Base-by-base conservation (phyloP, 2,888 invertebrate species). In the Mechanitis mazaeus region DNA sequence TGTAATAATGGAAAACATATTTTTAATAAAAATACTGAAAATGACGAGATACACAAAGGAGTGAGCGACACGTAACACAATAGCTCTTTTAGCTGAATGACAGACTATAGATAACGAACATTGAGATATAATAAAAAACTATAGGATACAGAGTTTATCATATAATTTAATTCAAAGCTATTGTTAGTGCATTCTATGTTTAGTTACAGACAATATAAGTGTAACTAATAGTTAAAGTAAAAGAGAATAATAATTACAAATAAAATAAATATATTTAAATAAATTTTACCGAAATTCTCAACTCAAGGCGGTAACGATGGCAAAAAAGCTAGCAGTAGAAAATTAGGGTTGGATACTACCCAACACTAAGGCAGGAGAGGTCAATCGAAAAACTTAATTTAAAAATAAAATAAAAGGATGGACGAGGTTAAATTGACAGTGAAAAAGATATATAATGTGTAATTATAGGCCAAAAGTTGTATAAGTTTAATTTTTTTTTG, bases 281-380 rank as follows among this genome's bases (percentile, higher is more conserved):
- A 31, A 50, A 31, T 31, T 50, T 9, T 31, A 50, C 31, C 31
- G 4, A 50, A 50, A 50, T 28, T 28, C 28, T 9, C 31, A 31
- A 31, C 9, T 31, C 50, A 31, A 50, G 31, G 50, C 31, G 31
- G 9, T 50, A 50, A 50, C 50, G 50, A 50, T 50, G 28, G 28
- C 31, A 50, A 50, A 31, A 50, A 50, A 31, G 50, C 50, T 50
- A 50, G 50, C 50, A 7, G 50, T 50, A 50, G 50, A 50, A 50
- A 50, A 50, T 50, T 50, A 50, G 50, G 50, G 31, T 50, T 50
- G 50, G 50, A 50, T 31, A 31, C 31, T 50, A 50, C 50, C 50
- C 50, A 50, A 50, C 31, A 50, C 31, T 42, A 50, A 31, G 11
- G 50, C 50, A 50, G 31, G 28, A 31, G 50, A n/a, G 50, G 50